Conservation (phyloP, 2,797 vertebrate genomes). For the Prunella strophiata region DNA sequence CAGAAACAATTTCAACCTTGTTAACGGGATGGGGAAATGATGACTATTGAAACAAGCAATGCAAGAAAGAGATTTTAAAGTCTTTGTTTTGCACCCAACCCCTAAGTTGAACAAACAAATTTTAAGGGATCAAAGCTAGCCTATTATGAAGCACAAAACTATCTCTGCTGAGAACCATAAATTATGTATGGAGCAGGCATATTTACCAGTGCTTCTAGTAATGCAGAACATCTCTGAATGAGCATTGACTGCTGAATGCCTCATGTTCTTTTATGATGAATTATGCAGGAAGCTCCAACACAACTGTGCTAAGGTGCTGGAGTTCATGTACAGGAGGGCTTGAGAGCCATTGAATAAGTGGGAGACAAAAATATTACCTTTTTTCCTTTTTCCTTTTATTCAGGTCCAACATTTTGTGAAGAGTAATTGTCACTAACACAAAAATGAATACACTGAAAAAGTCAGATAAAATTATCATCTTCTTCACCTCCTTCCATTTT, state of each 20-base stretch:
- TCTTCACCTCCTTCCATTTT: not conserved
- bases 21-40: constrained; percentile 4
- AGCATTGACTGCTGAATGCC: constrained; percentile 56
- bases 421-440: constrained; percentile 13
- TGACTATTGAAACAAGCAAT: constrained; percentile 16
- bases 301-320: constrained; percentile 48
- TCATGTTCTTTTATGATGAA: constrained; percentile 73
- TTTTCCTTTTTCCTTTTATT: not conserved
- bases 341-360: constrained; percentile 29
- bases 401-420: not conserved
- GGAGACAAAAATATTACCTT: constrained; percentile 20
- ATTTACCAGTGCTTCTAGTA: constrained; percentile 54
- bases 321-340: constrained; percentile 29
- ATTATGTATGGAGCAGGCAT: constrained; percentile 48
- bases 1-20: constrained; percentile 51
- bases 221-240: constrained; percentile 52
- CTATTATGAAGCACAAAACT: constrained; percentile 61
- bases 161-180: constrained; percentile 48
- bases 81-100: constrained; percentile 42
- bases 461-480: not conserved
- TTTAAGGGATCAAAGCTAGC: constrained; percentile 58
- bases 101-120: constrained; percentile 51
- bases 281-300: constrained; percentile 67
- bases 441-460: constrained; percentile 35
- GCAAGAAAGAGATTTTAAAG: constrained; percentile 25